These are phyloP conservation scores for Sapajus apella DNA, from an alignment of 2,113 vertebrate genomes.

Conservation along the genomic window DNA sequence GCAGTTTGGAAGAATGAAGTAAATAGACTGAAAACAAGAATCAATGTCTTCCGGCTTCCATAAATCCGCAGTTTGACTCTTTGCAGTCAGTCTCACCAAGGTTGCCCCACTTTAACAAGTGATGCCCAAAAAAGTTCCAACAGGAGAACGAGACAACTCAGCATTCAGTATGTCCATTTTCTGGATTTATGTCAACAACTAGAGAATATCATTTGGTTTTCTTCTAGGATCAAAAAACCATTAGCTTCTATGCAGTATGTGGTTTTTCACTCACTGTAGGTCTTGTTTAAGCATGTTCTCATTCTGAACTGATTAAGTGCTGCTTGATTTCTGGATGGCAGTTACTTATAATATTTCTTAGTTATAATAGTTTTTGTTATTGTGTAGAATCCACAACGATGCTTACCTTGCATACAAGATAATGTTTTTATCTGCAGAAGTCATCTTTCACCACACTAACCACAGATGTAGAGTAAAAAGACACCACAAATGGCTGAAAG, in stretches of 20 bases:
- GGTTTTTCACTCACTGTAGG: slow-evolving; percentile 48
- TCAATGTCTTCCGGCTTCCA: neutral
- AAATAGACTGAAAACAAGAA: slow-evolving; percentile 1
- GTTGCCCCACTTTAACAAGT: neutral
- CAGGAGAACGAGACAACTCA: slow-evolving; percentile 7
- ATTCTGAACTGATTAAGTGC: slow-evolving; percentile 67
- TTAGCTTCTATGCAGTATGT: slow-evolving; percentile 44
- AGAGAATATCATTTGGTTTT: slow-evolving; percentile 34
- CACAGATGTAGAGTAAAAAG: slow-evolving; percentile 61
- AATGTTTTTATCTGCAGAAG: slow-evolving; percentile 53
- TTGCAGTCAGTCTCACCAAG: neutral
- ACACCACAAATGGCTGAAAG: slow-evolving; percentile 72
- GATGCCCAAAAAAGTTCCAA: neutral
- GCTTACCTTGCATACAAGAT: slow-evolving; percentile 55
- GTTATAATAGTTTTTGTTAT: slow-evolving; percentile 36
- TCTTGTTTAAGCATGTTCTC: slow-evolving; percentile 18
- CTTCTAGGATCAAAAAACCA: slow-evolving; percentile 47
- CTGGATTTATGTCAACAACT: slow-evolving; percentile 45
- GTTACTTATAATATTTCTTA: slow-evolving; percentile 53
- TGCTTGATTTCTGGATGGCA: slow-evolving; percentile 54
- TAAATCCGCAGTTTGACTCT: neutral
- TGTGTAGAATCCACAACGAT: slow-evolving; percentile 46
- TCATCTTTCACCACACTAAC: slow-evolving; percentile 72
- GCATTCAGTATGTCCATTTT: slow-evolving; percentile 1
- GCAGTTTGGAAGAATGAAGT: neutral